These are phyloP conservation scores for Xerus rutilus DNA, from an alignment of 2,797 vertebrate species.

Conservation along the genomic window DNA sequence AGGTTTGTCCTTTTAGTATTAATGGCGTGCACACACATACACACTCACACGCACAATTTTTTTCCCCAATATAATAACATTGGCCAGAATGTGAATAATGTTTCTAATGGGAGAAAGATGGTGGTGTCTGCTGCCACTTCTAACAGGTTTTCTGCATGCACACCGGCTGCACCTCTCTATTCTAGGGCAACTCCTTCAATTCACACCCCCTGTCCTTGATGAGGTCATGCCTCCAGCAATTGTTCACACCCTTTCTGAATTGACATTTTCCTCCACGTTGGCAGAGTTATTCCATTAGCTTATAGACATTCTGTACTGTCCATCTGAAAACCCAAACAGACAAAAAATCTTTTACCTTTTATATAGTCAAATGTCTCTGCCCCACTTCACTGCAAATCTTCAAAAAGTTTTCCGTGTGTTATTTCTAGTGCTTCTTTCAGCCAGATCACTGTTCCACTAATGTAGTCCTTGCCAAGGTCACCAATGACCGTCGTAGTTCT, in stretches of 20 bases:
- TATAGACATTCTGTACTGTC: not conserved
- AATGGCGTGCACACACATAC: not conserved
- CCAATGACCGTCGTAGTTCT: not conserved
- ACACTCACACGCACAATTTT: not conserved
- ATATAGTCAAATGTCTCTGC: not conserved
- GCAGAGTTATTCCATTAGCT: not conserved
- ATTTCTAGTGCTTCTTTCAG: not conserved
- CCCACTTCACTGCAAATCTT: not conserved
- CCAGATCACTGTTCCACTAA: too few relatives aligned
- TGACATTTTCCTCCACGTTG: not conserved
- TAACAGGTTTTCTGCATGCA: not conserved
- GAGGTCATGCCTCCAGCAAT: not conserved
- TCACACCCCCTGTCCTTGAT: not conserved
- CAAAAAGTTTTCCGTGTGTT: not conserved
- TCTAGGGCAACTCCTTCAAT: not conserved
- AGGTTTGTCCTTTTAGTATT: not conserved
- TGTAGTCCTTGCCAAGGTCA: not conserved
- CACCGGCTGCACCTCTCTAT: not conserved
- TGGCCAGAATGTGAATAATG: not conserved
- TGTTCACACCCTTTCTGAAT: not conserved
- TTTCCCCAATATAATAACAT: not conserved
- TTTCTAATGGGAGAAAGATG: not conserved
- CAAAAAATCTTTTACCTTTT: not conserved
- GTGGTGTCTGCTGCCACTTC: not conserved
- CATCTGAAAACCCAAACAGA: not conserved